phyloP scores from a whole-genome alignment of 2,797 vertebrate genomes.

The Lates japonicus region DNA sequence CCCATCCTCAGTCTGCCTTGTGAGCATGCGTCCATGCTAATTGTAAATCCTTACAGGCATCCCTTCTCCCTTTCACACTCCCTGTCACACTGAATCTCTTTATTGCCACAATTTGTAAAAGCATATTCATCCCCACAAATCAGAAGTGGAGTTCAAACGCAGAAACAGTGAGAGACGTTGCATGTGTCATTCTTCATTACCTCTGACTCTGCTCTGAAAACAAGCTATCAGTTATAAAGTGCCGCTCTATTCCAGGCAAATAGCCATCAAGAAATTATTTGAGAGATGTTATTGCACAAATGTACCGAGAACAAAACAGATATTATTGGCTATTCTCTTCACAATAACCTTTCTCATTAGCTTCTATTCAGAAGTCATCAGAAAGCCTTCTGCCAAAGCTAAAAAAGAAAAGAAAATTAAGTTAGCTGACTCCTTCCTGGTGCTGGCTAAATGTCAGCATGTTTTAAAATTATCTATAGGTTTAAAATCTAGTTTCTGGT shows the following conservation, averaged over 20 bases:
- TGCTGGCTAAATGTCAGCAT: slow-evolving; percentile 51
- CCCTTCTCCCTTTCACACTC: slow-evolving; percentile 44
- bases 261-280: slow-evolving; percentile 20
- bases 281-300: slow-evolving; percentile 19
- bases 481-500: neutral
- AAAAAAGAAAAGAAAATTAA: slow-evolving; percentile 31
- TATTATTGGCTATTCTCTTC: slow-evolving; percentile 22
- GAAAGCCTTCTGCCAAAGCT: slow-evolving; percentile 29
- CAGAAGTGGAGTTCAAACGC: slow-evolving; percentile 46
- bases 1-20: slow-evolving; percentile 1
- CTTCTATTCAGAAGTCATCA: slow-evolving; percentile 13
- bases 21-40: slow-evolving; percentile 55
- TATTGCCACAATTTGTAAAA: slow-evolving; percentile 46
- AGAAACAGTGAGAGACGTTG: slow-evolving; percentile 37
- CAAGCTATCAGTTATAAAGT: slow-evolving; percentile 14
- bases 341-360: slow-evolving; percentile 22
- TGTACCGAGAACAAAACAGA: neutral
- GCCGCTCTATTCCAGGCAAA: slow-evolving; percentile 12
- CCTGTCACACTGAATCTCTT: slow-evolving; percentile 52
- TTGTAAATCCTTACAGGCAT: slow-evolving; percentile 65
- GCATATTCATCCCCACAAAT: slow-evolving; percentile 49
- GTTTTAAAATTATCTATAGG: slow-evolving; percentile 10
- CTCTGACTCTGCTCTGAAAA: slow-evolving; percentile 34
- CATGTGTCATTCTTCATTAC: slow-evolving; percentile 28
- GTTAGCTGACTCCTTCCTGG: slow-evolving; percentile 15